Base-by-base conservation (phyloP, 2,888 invertebrate species). In the Incurvaria masculella region DNA sequence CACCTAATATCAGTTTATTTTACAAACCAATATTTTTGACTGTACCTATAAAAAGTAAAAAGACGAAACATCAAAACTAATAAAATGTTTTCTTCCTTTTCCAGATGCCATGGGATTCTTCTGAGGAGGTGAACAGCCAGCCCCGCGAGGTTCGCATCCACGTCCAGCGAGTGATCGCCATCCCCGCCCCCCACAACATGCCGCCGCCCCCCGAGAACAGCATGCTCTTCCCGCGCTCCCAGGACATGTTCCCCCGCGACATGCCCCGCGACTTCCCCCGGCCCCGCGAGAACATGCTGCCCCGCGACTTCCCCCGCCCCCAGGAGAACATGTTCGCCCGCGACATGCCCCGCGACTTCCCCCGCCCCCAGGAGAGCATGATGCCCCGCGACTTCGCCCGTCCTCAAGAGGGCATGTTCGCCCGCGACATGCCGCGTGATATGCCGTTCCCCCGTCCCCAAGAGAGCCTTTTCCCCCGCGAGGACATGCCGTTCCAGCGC, bases 131-230 rank as follows among this genome's bases (percentile, higher is more conserved):
- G 63, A 68, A 71, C 67, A 62, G 59, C 5, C 61, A 57, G 2
- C 63, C 64, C 2, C 72, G 74, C 43, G 75, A 79, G 60, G 78
- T 79, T 72, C 72, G 79, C 49, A 78, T 79, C 57, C 79, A 79
- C 57, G 79, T 79, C 2, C 79, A 79, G 59, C 65, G 79, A 26
- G 76, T 79, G 58, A 68, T 78, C 54, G 73, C 76, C 45, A 72
- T 78, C 56, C 75, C 78, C 3, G 68, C 71, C 1, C 65, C 70
- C 1, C 70, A 69, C 60, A 69, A 69, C 60, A 68, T 72, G 70
- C 72, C 72, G 0, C 65, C 66, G 0, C 62, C 64, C 4, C 69
- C 66, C 10, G 44, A 44, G 18, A 38, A 51, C 19, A 53, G 57
- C 55, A 66, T 69, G 66, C 64, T 65, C 11, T 67, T 69, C 33